phyloP scores from a whole-genome alignment of 2,797 vertebrate species.

The Manis crassicaudata region DNA sequence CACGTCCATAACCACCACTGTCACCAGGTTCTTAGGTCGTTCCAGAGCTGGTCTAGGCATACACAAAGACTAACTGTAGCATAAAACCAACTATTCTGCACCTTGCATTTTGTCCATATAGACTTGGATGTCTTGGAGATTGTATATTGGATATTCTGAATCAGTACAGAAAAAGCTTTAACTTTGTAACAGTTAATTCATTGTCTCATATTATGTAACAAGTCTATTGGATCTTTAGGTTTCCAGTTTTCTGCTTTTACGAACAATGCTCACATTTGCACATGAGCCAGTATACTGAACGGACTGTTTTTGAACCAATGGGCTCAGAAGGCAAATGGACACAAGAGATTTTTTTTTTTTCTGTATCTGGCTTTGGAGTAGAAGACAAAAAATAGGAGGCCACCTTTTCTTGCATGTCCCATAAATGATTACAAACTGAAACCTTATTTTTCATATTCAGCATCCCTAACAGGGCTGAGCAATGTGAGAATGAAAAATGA shows the following conservation, averaged over 20 bases:
- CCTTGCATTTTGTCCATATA: background rate
- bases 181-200: background rate
- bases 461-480: background rate
- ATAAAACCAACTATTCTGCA: background rate
- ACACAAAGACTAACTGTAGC: background rate
- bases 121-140: background rate
- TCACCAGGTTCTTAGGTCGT: background rate
- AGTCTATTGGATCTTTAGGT: background rate
- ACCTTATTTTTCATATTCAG: background rate
- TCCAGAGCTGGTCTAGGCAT: background rate
- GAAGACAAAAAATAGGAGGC: background rate
- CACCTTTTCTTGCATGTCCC: background rate
- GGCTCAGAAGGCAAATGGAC: background rate
- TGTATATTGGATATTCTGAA: background rate
- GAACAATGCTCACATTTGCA: background rate
- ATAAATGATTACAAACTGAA: background rate
- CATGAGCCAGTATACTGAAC: background rate
- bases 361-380: background rate
- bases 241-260: background rate
- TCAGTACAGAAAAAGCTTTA: background rate
- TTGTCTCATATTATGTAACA: constrained; percentile 2
- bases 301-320: background rate
- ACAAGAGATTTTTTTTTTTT: background rate
- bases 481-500: constrained; percentile 12
- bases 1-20: background rate